Evolutionary conservation across 2,888 invertebrate species (phyloP), one percentile per base, ranked within the genome.

Genomic region (Himalopsyche japonica): DNA sequence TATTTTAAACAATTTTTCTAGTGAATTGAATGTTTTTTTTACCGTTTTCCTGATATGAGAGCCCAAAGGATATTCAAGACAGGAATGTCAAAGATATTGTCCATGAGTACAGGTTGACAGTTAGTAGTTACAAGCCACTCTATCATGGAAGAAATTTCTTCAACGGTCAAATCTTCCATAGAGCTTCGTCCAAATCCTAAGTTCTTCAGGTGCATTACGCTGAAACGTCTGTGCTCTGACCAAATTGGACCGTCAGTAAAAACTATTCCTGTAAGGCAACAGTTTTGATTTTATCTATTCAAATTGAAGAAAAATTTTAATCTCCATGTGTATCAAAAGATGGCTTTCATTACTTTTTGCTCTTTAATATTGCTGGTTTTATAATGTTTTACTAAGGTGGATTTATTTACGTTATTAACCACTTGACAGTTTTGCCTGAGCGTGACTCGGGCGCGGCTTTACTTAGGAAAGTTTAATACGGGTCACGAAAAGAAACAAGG

Each of bases 61-160:
- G 92, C 93, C 96, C 96, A 96, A 24, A 95, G 89, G 0, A 94
- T 93, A 89, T 96, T 96, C 86, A 95, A 89, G 1, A 95, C 94
- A 0, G 94, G 92, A 57, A 94, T 90, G 83, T 95, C 94, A 70
- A 95, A 93, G 1, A 92, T 89, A 12, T 89, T 90, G 85, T 92
- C 92, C 87, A 94, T 92, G 76, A 89, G 89, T 0, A 95, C 90
- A 0, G 93, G 89, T 87, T 87, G 88, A 30, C 87, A 88, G 0
- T 86, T 87, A 84, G 89, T 90, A 20, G 87, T 89, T 49, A 89
- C 89, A 47, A 92, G 92, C 87, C 89, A 89, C 12, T 91, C 89
- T 1, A 95, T 89, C 43, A 95, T 90, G 78, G 90, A 90, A 3
- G 88, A 87, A 20, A 94, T 91, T 89, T 95, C 95, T 12, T 91